Percentiles rank a stretch among this genome's conserved stretches.
These are phyloP conservation scores for Pentamera pediparva DNA, from an alignment of 53 echinoderm and acorn worm species.

Conservation along the genomic window DNA sequence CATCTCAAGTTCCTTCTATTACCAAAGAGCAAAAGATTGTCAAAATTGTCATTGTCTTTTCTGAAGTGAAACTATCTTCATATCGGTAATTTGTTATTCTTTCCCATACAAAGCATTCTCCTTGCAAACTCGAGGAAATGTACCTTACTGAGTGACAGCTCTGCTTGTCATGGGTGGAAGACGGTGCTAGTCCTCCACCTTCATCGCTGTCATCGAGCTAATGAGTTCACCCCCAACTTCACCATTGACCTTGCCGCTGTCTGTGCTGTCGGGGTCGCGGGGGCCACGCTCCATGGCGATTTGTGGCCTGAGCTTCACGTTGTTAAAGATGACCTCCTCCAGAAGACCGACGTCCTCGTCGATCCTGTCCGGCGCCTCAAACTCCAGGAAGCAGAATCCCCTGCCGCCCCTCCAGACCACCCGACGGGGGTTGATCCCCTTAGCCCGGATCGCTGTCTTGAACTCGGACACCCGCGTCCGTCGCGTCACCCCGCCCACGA, in stretches of 20 bases:
- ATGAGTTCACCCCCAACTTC: too few species aligned
- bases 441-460: constrained; percentile 20
- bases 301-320: constrained; percentile 18
- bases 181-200: too few species aligned
- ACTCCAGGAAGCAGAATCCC: constrained; percentile 30
- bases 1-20: too few species aligned
- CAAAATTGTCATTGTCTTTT: too few species aligned
- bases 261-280: background rate
- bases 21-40: too few species aligned
- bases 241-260: background rate
- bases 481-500: constrained; percentile 15
- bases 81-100: too few species aligned
- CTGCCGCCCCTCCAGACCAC: constrained; percentile 28
- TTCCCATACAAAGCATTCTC: too few species aligned
- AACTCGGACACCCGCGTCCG: constrained; percentile 28
- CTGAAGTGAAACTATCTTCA: too few species aligned
- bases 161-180: too few species aligned
- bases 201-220: too few species aligned
- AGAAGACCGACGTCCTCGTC: constrained; percentile 12
- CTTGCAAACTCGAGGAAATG: too few species aligned
- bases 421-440: constrained; percentile 12
- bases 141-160: too few species aligned
- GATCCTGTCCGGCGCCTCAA: constrained; percentile 29
- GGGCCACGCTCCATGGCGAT: constrained; percentile 14
- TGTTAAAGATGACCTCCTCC: constrained; percentile 14